Base-by-base conservation (phyloP, 2,888 invertebrate species). In the Eupsilia transversa region DNA sequence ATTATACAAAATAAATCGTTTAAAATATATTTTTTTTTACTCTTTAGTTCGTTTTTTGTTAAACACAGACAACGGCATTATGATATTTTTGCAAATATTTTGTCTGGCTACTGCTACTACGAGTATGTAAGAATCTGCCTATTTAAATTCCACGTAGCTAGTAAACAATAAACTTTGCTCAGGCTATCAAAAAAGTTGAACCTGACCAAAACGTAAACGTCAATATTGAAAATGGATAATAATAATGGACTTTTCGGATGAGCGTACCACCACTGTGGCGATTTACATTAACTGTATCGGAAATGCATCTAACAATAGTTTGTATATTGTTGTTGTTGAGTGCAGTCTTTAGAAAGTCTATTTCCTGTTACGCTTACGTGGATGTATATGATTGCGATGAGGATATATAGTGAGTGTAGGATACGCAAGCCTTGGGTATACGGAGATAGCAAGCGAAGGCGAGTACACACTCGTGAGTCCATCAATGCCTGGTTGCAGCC, bases 341-440 rank as follows among this genome's bases (percentile, higher is more conserved):
- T 72, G 33, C 46, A 72, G 27, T 63, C 35, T 57, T 49, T n/a
- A 52, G 46, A 38, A 60, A 56, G 14, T 38, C 17, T 65, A 46
- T 66, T 77, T 82, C 66, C 66, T 66, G 46, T 20, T 38, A 54
- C 4, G 38, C 23, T 43, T n/a, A 38, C 17, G 27, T 41, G 33
- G 17, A 23, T 46, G 7, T 27, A n/a, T 61, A n/a, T 10, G 27
- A 52, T 41, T 33, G 30, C n/a, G 54, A 14, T 12, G 54, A 49
- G 30, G 14, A 41, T 41, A 41, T 43, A 43, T 43, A 43, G 1
- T 43, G 43, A 43, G 20, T 46, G 49, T 23, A 20, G 20, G 14
- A n/a, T 30, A 38, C n/a, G 30, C 23, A 57, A 33, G 3, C 5
- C 38, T 38, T 56, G 14, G n/a, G 38, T 46, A n/a, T n/a, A 12